Base-by-base conservation (phyloP, 2,888 invertebrate genomes). In the Rosalia funebris region DNA sequence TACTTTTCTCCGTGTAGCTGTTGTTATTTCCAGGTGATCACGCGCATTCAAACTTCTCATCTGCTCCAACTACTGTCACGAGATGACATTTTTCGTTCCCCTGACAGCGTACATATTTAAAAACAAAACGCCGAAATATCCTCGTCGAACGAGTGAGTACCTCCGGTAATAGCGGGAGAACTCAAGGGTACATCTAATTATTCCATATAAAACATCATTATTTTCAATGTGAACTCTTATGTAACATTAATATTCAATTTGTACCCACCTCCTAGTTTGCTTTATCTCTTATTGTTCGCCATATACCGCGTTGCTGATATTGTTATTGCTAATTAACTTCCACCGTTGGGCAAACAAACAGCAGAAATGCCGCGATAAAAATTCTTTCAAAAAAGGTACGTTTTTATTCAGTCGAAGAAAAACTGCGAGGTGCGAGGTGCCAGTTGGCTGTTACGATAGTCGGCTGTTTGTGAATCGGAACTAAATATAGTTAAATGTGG, bases 171-270 rank as follows among this genome's bases (percentile, higher is more conserved):
- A 52, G 46, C 57, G 46, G 52, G 56, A 59, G 54, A 48, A 57
- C 57, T 64, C 64, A 64, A 66, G 64, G 66, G 66, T 62, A 62
- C 34, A 42, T 44, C 36, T 56, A 56, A 61, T 54, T 48, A 62
- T 59, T 54, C 34, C 36, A 46, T 19, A 48, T 48, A 48, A 48
- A 48, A 16, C 32, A 47, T 57, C 46, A 59, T 62, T 64, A 52
- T 62, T 59, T 60, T 62, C 60, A 63, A 63, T 66, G 60, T 41
- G 54, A 63, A 55, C 50, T 58, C 61, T 66, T 66, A 66, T 64
- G 47, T 64, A 66, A 66, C 62, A 64, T 63, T 64, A 50, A 60
- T 60, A 66, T 66, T 41, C 61, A 44, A 54, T 36, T 48, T 19
- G 58, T 44, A 47, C 48, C 37, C 47, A 52, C 44, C 39, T 36